Base-by-base conservation (phyloP, 2,888 invertebrate species). In the Zaprionus obscuricornis region DNA sequence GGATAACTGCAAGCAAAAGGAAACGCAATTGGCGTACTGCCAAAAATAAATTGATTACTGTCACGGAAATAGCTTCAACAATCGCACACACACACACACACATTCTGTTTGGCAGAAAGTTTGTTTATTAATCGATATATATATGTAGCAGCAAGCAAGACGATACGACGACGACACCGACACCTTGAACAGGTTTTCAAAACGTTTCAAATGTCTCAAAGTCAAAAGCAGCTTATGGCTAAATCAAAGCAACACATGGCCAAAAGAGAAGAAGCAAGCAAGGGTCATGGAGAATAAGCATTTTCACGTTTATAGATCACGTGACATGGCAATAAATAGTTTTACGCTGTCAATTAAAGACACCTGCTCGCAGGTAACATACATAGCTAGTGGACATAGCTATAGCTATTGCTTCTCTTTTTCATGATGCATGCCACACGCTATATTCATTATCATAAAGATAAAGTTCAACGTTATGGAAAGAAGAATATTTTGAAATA, bases 1-100 rank as follows among this genome's bases (percentile, higher is more conserved):
- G n/a, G n/a, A 27, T 10, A 8, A 27, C 27, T 3, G 3, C 2
- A 31, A 2, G 31, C 3, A 43, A 78, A 43, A 73, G 86, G 81
- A 85, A 85, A 85, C 86, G 85, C 77, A 84, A 82, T 84, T 82
- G 82, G 82, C 69, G 75, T 64, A 79, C 86, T 86, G 86, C 84
- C 86, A 87, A 85, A 88, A 88, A 89, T 89, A 89, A 88, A 88
- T 88, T 88, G 88, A 88, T 88, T 89, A 88, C 88, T 89, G 89
- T 88, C 88, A 88, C 88, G 89, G 89, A 88, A 88, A 88, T 89
- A 71, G 64, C 59, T 39, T 43, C 46, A 45, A 17, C 27, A 17
- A 29, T 43, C 36, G 36, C 49, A 51, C 34, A 36, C 34, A 40
- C 13, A 59, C 13, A 46, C 52, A 51, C 43, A 47, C 49, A 34